These are phyloP conservation scores for Pseudorhiza aurosa DNA, from an alignment of 30 jellyfish, hydroid and myxozoan species.

Conservation along the genomic window DNA sequence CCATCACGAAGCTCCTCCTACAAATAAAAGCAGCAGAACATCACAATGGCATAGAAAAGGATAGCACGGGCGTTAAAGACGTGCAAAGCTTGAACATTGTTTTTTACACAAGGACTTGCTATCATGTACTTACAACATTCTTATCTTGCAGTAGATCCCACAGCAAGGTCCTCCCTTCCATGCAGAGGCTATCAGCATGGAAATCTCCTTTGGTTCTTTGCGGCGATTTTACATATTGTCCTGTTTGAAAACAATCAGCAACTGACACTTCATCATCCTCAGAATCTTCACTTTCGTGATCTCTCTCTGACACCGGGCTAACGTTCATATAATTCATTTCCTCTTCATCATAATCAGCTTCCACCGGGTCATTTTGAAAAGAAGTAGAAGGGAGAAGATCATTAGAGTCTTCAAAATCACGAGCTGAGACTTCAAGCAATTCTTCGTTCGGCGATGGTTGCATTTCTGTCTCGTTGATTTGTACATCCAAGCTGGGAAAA, in stretches of 20 bases:
- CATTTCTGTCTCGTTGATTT: conserved; percentile 39
- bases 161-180: conserved; percentile 79
- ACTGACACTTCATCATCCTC: conserved; percentile 74
- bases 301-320: conserved; percentile 91
- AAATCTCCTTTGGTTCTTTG: conserved; percentile 13
- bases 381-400: conserved; percentile 53
- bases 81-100: too few relatives aligned
- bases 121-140: conserved; percentile 74
- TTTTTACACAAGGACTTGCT: too few relatives aligned
- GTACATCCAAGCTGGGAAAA: conserved; percentile 66
- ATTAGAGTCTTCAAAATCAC: conserved; percentile 71
- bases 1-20: conserved; percentile 88
- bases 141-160: conserved; percentile 94
- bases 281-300: conserved; percentile 77
- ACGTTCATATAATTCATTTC: conserved; percentile 87
- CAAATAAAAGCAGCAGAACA: neutral
- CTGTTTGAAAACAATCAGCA: neutral
- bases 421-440: conserved; percentile 63
- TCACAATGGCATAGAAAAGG: neutral
- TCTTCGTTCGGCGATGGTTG: conserved; percentile 55
- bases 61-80: too few relatives aligned
- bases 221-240: conserved; percentile 34
- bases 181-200: conserved; percentile 65
- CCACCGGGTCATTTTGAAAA: conserved; percentile 49
- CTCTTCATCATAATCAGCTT: conserved; percentile 81